Evolutionary conservation across 37 sponge, comb jelly and placozoan species (phyloP).

Genomic region (Aphrocallistes beatrix): DNA sequence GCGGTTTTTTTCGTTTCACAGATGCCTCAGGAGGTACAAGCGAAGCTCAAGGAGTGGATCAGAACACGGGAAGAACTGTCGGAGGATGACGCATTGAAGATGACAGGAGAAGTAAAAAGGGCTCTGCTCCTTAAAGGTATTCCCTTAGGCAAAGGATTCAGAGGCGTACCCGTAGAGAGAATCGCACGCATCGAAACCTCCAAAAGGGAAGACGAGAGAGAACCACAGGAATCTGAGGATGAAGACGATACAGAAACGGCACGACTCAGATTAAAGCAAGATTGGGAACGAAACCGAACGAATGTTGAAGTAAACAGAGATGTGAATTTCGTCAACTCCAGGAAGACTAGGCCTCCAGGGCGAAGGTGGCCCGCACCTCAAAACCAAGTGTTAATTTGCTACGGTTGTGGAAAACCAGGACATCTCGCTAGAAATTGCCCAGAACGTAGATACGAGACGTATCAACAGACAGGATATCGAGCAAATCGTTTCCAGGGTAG

Average conservation of each 20-base stretch:
- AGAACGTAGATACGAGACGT: not conserved
- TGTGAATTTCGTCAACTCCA: not conserved
- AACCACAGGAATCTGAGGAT: not conserved
- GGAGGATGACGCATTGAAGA: not conserved
- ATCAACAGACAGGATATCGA: not conserved
- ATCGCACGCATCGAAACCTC: not conserved
- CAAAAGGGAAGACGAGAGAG: not conserved
- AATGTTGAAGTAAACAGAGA: not conserved
- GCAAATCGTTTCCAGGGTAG: not conserved
- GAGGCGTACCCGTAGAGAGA: too few relatives aligned
- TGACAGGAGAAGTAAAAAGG: not conserved
- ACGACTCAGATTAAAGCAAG: not conserved
- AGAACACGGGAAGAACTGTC: not conserved
- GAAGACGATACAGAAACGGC: not conserved
- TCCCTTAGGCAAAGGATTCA: too few relatives aligned
- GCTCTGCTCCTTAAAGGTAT: not conserved
- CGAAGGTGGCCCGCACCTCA: not conserved
- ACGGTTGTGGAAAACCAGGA: not conserved
- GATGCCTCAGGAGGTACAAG: not conserved
- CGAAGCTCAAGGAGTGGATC: not conserved
- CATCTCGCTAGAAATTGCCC: not conserved
- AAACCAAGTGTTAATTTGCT: not conserved
- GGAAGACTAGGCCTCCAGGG: not conserved
- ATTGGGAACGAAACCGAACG: not conserved
- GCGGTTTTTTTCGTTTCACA: not conserved